Percentiles rank a stretch among this genome's conserved stretches.
These are phyloP conservation scores for Neotoxoptera formosana DNA, from an alignment of 1,140 invertebrate genomes.

Conservation along the genomic window DNA sequence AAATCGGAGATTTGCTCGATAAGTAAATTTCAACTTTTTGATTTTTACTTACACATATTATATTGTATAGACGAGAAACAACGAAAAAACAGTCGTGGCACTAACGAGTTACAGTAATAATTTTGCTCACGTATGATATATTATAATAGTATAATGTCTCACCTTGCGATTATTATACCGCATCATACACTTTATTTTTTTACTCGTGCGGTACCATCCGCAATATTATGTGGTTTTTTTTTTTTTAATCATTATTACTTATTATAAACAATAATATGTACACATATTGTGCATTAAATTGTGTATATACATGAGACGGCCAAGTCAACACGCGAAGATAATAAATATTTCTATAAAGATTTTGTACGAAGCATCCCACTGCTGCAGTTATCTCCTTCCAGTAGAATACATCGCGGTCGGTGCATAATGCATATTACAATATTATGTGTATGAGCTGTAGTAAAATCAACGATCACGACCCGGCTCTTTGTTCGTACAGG, in stretches of 20 bases:
- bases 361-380: neutral
- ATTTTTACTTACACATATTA: neutral
- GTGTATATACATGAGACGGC: neutral
- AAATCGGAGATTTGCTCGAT: neutral
- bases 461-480: neutral
- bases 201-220: neutral
- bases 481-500: neutral
- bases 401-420: neutral
- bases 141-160: neutral
- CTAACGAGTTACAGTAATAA: neutral
- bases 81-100: neutral
- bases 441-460: neutral
- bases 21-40: neutral
- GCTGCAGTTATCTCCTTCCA: neutral
- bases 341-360: slow-evolving; percentile 12
- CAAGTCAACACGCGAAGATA: neutral
- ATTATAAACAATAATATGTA: neutral
- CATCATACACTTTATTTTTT: neutral
- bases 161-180: neutral
- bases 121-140: neutral
- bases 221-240: neutral
- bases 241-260: neutral
- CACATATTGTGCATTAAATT: neutral
- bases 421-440: neutral
- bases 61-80: neutral